These are phyloP conservation scores for Luidia sarsii DNA, from an alignment of 53 echinoderm and acorn worm genomes.

Conservation along the genomic window DNA sequence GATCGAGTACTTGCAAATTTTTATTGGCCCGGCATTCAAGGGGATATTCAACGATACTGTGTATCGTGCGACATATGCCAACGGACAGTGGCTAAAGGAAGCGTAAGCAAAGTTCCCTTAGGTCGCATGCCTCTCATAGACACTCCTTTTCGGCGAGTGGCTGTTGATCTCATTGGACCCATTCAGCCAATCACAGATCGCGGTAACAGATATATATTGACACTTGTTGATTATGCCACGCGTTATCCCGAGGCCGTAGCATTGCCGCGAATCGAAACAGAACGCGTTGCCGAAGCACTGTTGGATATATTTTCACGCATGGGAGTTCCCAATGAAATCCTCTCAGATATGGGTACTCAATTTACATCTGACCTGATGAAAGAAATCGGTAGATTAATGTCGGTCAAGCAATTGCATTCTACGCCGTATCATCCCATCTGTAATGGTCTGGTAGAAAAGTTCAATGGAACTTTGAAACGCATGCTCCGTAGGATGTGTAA, in stretches of 20 bases:
- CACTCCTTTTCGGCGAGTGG: constrained; percentile 31
- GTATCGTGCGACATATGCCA: not conserved
- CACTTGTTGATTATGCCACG: not conserved
- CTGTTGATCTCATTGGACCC: not conserved
- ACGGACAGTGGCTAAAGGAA: not conserved
- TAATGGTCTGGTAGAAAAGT: constrained; percentile 43
- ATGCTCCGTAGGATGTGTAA: constrained; percentile 40
- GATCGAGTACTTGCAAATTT: constrained; percentile 38
- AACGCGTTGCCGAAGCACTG: constrained; percentile 44
- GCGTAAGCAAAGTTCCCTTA: not conserved
- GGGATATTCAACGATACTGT: constrained; percentile 37
- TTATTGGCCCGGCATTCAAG: constrained; percentile 47
- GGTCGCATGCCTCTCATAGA: constrained; percentile 45
- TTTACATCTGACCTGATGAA: constrained; percentile 56
- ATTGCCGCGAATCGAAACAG: constrained; percentile 24
- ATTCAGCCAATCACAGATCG: constrained; percentile 1
- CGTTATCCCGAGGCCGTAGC: constrained; percentile 2
- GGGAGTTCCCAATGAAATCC: constrained; percentile 37
- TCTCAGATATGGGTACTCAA: constrained; percentile 53
- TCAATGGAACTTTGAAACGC: constrained; percentile 25
- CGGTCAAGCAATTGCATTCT: constrained; percentile 23
- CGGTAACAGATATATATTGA: not conserved
- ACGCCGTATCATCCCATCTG: constrained; percentile 55
- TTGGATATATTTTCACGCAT: constrained; percentile 25
- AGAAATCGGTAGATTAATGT: constrained; percentile 30